Conservation (phyloP, 2,888 invertebrate genomes). For the Pelosia muscerda region DNA sequence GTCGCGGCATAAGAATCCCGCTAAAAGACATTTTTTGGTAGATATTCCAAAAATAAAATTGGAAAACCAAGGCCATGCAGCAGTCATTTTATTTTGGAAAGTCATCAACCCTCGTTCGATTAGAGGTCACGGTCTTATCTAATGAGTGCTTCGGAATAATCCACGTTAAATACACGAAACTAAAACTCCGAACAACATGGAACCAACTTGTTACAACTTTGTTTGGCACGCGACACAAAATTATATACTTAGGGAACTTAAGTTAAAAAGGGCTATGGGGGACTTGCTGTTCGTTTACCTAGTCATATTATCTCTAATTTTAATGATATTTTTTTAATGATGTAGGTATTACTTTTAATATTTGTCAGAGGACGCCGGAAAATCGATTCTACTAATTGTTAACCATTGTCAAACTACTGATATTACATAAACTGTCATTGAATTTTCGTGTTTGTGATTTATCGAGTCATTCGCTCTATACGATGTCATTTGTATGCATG, state of each 20-base stretch:
- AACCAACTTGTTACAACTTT: conserved; percentile 27
- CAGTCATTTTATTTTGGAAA: conserved; percentile 22
- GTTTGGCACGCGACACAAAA: conserved; percentile 38
- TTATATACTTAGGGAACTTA: conserved; percentile 28
- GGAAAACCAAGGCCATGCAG: conserved; percentile 26
- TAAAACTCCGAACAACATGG: conserved; percentile 16
- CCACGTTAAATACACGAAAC: conserved; percentile 20
- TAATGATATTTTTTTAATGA: conserved; percentile 20
- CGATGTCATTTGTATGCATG: too few species aligned
- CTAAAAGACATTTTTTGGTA: neutral
- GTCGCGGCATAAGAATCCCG: too few species aligned
- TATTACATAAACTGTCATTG: too few species aligned
- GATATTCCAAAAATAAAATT: conserved; percentile 16
- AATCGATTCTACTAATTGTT: too few species aligned
- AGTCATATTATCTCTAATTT: conserved; percentile 20
- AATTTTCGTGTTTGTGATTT: too few species aligned
- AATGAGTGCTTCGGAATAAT: conserved; percentile 32
- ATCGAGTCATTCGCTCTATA: too few species aligned
- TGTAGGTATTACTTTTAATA: too few species aligned
- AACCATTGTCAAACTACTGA: too few species aligned
- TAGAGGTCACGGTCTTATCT: conserved; percentile 45
- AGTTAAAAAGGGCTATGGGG: conserved; percentile 12
- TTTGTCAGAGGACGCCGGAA: too few species aligned
- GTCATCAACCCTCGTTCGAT: conserved; percentile 26
- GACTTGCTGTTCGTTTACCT: conserved; percentile 9